These are phyloP conservation scores for Lasioglossum leucozonium DNA, from an alignment of 2,888 invertebrate species.

Conservation along the genomic window DNA sequence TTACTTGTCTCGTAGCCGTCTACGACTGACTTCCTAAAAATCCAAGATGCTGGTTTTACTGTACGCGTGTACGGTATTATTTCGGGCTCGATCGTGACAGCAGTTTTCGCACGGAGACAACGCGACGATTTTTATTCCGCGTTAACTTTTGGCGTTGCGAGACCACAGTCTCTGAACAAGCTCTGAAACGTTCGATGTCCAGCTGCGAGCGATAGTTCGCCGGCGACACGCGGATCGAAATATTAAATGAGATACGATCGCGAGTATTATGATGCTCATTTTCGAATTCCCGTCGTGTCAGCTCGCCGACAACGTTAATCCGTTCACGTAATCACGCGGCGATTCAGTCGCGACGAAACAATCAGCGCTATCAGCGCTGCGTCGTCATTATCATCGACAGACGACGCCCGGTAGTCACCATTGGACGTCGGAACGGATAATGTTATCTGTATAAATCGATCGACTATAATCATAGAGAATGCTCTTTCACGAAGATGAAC, in stretches of 20 bases:
- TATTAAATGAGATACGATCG: neutral
- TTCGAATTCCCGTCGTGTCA: conserved; percentile 16
- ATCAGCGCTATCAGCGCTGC: conserved; percentile 51
- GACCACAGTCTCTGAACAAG: too few species aligned
- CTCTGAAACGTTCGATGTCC: too few species aligned
- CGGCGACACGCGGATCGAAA: neutral
- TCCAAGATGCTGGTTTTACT: too few species aligned
- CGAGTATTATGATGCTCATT: neutral
- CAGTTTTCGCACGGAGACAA: too few species aligned
- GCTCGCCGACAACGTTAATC: conserved; percentile 41
- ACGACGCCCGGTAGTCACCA: conserved; percentile 8
- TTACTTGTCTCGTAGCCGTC: too few species aligned
- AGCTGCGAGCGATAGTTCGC: too few species aligned
- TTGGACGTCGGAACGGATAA: neutral
- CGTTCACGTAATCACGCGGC: conserved; percentile 45
- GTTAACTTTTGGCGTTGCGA: too few species aligned
- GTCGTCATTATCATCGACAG: conserved; percentile 60
- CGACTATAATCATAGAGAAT: neutral
- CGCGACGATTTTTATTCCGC: too few species aligned
- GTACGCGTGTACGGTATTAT: too few species aligned
- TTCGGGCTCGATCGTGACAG: too few species aligned
- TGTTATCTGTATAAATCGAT: neutral
- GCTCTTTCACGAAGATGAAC: neutral
- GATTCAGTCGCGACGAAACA: conserved; percentile 49
- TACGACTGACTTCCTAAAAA: too few species aligned